Evolutionary conservation across 2,797 vertebrate species (phyloP), one percentile per base, ranked within the genome.

Genomic region (Amblyopsis hoosieri): DNA sequence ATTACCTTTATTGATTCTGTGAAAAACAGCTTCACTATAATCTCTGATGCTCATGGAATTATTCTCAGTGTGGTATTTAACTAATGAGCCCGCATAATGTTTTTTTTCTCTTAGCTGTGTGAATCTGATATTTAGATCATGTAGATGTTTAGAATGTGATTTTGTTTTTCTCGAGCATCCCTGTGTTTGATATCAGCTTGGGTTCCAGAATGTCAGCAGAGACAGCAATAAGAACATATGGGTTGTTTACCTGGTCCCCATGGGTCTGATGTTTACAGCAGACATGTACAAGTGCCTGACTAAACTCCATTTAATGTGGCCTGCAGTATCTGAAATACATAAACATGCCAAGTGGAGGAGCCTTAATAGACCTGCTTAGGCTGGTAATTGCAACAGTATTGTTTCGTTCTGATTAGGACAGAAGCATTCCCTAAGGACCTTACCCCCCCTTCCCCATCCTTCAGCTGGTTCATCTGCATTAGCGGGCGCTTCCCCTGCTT

Each of bases 381-480:
- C 93, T 92, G 93, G 93, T 95, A 95, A 98, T 96, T 95, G 95
- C 94, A 89, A 94, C 95, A 89, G 94, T 94, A 95, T 96, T 96
- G 97, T 98, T 98, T 98, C 95, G 94, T 92, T 93, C 90, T 96
- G 95, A 96, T 97, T 95, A 97, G 95, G 94, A 95, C 92, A 93
- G 93, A 95, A 95, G 94, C 92, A 90, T 90, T 93, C 96, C 91
- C 93, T 69, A 90, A 93, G 92, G 94, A 93, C 80, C 89, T 19
- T 2, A 72, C 23, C 23, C 23, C 94, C 94, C 93, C 93, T 80
- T 89, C 23, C 1, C 72, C 94, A 95, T 95, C 94, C 95, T 93
- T 93, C 94, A 95, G 94, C 94, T 89, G 94, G 96, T 97, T 96
- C 96, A 97, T 97, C 95, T 95, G 96, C 96, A 97, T 98, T 94